These are phyloP conservation scores for Camponotus vicinus DNA, from an alignment of 1,140 invertebrate species.

Conservation along the genomic window DNA sequence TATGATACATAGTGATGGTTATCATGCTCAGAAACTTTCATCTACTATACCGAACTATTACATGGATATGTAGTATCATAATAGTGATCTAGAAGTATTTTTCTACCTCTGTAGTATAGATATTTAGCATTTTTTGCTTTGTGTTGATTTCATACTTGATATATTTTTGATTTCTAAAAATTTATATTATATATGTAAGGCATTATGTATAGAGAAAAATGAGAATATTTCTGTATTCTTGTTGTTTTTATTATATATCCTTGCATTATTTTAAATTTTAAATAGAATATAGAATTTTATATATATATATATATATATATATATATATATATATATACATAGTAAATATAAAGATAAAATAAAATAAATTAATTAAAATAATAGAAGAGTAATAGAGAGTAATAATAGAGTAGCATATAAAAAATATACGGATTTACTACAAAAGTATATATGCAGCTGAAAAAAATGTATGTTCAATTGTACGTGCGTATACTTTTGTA, in stretches of 20 bases:
- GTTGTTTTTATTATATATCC: neutral
- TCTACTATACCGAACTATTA: neutral
- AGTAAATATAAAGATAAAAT: too few relatives aligned
- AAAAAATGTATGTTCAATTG: neutral
- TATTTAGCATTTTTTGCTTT: neutral
- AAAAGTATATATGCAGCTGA: too few relatives aligned
- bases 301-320: too few relatives aligned
- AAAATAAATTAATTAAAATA: too few relatives aligned
- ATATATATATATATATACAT: too few relatives aligned
- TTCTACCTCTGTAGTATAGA: neutral
- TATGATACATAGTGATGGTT: neutral
- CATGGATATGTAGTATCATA: neutral
- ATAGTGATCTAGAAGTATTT: neutral
- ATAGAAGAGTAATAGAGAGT: too few relatives aligned
- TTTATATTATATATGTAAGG: too few relatives aligned
- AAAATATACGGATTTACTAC: too few relatives aligned
- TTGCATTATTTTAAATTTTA: neutral
- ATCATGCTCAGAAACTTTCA: neutral
- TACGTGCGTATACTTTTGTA: neutral
- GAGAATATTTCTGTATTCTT: too few relatives aligned
- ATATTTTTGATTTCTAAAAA: too few relatives aligned
- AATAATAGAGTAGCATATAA: too few relatives aligned
- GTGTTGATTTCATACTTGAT: neutral
- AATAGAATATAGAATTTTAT: too few relatives aligned
- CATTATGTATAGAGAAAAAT: neutral